phyloP scores from a whole-genome alignment of 2,797 vertebrate species.

The Pipistrellus nathusii region DNA sequence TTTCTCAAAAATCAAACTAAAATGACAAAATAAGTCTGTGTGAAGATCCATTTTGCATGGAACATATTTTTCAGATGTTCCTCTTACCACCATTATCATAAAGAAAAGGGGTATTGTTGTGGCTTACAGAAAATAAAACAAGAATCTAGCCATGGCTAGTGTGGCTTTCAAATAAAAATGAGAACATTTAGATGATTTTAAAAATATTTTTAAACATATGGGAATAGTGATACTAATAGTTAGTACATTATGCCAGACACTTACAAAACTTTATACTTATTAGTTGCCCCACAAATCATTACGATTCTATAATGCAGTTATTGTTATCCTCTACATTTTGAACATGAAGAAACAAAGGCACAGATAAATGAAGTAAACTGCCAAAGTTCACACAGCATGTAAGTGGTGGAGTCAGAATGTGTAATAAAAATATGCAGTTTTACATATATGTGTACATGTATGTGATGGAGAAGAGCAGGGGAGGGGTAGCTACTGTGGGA shows the following conservation, averaged over 20 bases:
- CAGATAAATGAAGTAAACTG: not conserved
- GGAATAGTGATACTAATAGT: not conserved
- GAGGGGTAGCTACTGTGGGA: not conserved
- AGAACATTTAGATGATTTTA: not conserved
- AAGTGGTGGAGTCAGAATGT: not conserved
- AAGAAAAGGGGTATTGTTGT: conserved; percentile 37
- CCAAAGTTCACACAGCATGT: not conserved
- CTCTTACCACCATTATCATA: conserved; percentile 85
- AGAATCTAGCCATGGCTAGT: not conserved
- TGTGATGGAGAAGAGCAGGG: not conserved
- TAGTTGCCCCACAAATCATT: not conserved
- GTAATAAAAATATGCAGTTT: not conserved
- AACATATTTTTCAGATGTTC: conserved; percentile 88
- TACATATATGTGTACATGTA: not conserved
- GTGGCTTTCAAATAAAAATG: conserved; percentile 41
- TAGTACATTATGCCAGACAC: not conserved
- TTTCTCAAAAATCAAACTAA: conserved; percentile 86
- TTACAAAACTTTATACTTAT: not conserved
- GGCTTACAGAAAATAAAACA: conserved; percentile 39
- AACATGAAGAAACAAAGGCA: conserved; percentile 4
- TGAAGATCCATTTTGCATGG: conserved; percentile 87
- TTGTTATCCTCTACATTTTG: not conserved
- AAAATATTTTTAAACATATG: conserved; percentile 32
- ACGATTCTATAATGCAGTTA: not conserved
- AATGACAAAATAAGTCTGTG: conserved; percentile 87